Evolutionary conservation across 2,113 vertebrate species (phyloP).

Genomic region (Dipodomys merriami): DNA sequence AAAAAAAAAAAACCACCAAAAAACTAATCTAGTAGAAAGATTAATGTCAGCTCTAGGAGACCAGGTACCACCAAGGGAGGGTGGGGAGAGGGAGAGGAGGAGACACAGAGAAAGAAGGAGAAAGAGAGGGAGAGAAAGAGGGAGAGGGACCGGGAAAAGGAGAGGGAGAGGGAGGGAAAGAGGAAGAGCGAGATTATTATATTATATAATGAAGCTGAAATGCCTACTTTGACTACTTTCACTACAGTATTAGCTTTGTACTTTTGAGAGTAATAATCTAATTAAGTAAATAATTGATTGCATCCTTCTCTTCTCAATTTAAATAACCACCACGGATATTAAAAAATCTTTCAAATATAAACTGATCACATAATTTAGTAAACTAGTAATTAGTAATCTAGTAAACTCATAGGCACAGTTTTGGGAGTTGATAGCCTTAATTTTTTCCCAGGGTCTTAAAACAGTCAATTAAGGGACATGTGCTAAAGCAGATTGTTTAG

Average conservation of each 20-base stretch:
- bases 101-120: not conserved
- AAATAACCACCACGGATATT: not conserved
- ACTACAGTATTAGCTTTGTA: not conserved
- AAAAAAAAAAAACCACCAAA: not conserved
- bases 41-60: slow-evolving; percentile 14
- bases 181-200: not conserved
- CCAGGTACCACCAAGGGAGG: not conserved
- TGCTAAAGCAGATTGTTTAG: not conserved
- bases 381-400: slow-evolving; percentile 37
- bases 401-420: slow-evolving; percentile 9
- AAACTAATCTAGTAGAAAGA: slow-evolving; percentile 32
- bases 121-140: not conserved
- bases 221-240: not conserved
- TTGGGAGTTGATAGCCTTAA: not conserved
- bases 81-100: not conserved
- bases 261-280: slow-evolving; percentile 55
- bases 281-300: slow-evolving; percentile 61
- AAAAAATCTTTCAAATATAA: slow-evolving; percentile 11
- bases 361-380: not conserved
- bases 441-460: slow-evolving; percentile 20
- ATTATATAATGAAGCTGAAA: slow-evolving; percentile 34
- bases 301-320: slow-evolving; percentile 36
- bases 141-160: too few relatives aligned
- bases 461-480: not conserved
- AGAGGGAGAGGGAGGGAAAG: too few relatives aligned